Conservation (phyloP, 2,113 vertebrate genomes). For the Tyto alba region DNA sequence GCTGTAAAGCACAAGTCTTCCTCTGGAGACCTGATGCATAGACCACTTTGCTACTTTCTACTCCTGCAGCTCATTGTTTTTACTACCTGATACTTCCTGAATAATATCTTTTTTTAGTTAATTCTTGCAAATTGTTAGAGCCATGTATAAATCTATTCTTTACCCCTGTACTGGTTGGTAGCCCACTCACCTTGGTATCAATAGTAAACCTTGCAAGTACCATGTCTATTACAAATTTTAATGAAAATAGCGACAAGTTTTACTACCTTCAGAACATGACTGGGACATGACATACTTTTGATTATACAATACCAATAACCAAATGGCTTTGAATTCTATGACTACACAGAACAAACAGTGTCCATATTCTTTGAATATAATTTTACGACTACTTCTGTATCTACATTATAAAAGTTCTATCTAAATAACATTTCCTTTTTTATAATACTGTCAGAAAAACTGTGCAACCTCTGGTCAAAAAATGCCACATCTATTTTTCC, state of each 20-base stretch:
- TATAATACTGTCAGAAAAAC: not conserved
- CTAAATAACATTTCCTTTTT: not conserved
- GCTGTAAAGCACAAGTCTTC: not conserved
- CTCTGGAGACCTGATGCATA: not conserved
- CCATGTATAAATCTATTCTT: not conserved
- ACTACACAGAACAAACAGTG: not conserved
- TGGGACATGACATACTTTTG: not conserved
- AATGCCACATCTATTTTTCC: not conserved
- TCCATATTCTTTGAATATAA: not conserved
- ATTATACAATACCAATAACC: not conserved
- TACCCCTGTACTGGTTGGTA: not conserved
- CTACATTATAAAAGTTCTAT: not conserved
- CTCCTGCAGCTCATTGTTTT: not conserved
- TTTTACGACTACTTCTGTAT: not conserved
- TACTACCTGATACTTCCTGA: not conserved
- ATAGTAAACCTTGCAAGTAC: not conserved
- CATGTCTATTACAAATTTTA: not conserved
- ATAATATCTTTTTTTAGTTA: accelerated
- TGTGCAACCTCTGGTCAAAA: not conserved
- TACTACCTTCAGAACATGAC: not conserved
- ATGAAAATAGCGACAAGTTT: not conserved
- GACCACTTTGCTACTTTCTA: not conserved
- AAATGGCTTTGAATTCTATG: not conserved
- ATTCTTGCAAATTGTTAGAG: not conserved
- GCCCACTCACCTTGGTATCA: not conserved